phyloP scores from a whole-genome alignment of 2,113 vertebrate genomes.

The Diglossa brunneiventris region DNA sequence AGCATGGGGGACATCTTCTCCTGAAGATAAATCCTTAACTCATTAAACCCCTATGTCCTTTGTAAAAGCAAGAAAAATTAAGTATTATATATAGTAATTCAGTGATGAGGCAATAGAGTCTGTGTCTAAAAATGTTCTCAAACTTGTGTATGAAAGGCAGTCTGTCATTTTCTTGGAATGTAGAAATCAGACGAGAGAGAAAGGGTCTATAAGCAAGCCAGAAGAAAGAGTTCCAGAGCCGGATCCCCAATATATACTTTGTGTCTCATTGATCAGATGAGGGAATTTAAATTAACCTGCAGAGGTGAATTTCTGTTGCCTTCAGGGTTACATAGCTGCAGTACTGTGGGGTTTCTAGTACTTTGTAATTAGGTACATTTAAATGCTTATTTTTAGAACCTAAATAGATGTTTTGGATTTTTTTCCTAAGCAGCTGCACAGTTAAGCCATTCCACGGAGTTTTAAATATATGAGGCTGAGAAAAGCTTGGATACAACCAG shows the following conservation, averaged over 20 bases:
- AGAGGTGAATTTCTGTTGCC: neutral
- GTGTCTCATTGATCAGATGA: neutral
- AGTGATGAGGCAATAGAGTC: neutral
- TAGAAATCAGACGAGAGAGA: neutral
- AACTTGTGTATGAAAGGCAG: neutral
- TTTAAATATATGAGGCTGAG: slow-evolving; percentile 41
- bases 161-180: neutral
- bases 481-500: slow-evolving; percentile 36
- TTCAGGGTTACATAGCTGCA: neutral
- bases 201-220: neutral
- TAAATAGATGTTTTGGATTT: slow-evolving; percentile 45
- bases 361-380: slow-evolving; percentile 43
- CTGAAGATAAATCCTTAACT: neutral
- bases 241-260: neutral
- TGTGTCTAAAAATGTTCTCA: neutral
- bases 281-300: neutral
- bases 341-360: slow-evolving; percentile 8
- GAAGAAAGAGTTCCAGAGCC: neutral
- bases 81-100: neutral
- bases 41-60: neutral
- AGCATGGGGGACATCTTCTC: neutral
- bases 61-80: neutral
- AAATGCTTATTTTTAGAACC: slow-evolving; percentile 45
- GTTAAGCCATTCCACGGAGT: slow-evolving; percentile 39
- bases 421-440: slow-evolving; percentile 53